Evolutionary conservation across 2,113 vertebrate genomes (phyloP).

Genomic region (Empidonax traillii): DNA sequence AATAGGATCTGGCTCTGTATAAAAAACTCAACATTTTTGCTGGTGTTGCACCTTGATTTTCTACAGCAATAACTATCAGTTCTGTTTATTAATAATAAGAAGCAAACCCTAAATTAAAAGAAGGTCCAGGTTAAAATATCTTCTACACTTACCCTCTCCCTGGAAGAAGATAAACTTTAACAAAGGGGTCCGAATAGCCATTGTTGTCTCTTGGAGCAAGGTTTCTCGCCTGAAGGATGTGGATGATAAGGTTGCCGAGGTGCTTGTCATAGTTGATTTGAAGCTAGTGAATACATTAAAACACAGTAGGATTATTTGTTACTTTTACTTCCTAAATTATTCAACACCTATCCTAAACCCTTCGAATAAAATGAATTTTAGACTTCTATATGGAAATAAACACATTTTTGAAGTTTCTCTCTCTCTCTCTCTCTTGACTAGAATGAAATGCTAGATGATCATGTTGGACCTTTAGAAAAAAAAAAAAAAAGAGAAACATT

Average conservation of each 20-base stretch:
- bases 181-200: constrained; percentile 96
- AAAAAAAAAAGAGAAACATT: fast-evolving
- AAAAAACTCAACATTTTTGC: background rate
- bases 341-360: background rate
- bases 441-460: background rate
- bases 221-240: constrained; percentile 97
- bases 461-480: background rate
- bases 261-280: constrained; percentile 98
- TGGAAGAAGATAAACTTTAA: constrained; percentile 97
- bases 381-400: background rate
- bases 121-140: background rate
- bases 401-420: background rate
- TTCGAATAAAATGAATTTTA: background rate
- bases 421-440: background rate
- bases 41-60: background rate
- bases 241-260: constrained; percentile 95
- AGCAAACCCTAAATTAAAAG: background rate
- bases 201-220: constrained; percentile 93
- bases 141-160: constrained; percentile 91
- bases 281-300: constrained; percentile 79
- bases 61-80: background rate
- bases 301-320: background rate
- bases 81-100: background rate
- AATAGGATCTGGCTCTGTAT: background rate
- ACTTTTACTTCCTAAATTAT: background rate